Conservation (phyloP, 2,888 invertebrate species). For the Drosophila algonquin region DNA sequence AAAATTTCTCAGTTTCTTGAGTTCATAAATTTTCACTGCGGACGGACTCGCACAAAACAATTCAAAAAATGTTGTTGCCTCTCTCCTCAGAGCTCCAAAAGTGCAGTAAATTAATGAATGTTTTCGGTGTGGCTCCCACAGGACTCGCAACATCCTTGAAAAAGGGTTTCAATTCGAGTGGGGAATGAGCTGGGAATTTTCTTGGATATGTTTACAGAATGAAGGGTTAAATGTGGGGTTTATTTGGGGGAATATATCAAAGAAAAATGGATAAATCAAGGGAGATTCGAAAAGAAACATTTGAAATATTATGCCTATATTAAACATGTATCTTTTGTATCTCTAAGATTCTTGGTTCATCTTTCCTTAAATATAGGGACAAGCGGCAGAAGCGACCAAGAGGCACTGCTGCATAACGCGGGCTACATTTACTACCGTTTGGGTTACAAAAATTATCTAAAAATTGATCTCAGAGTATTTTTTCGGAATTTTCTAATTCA, state of each 20-base stretch:
- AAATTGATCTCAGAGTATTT: not conserved
- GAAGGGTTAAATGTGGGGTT: too few relatives aligned
- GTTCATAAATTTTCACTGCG: slow-evolving; percentile 73
- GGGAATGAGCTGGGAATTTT: not conserved
- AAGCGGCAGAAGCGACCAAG: not conserved
- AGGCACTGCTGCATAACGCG: too few relatives aligned
- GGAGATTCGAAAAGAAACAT: too few relatives aligned
- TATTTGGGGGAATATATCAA: too few relatives aligned
- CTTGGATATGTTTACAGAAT: not conserved
- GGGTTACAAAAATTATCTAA: rapidly evolving
- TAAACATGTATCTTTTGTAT: too few relatives aligned
- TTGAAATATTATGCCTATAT: too few relatives aligned
- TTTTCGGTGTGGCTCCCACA: slow-evolving; percentile 15
- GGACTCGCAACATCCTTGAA: slow-evolving; percentile 3
- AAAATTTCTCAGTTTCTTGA: slow-evolving; percentile 60
- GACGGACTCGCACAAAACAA: slow-evolving; percentile 64
- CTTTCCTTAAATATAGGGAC: not conserved
- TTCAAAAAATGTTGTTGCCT: slow-evolving; percentile 66
- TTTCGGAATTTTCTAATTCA: too few relatives aligned
- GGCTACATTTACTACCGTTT: too few relatives aligned
- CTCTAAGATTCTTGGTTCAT: too few relatives aligned
- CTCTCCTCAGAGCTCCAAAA: slow-evolving; percentile 38
- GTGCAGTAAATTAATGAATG: slow-evolving; percentile 78
- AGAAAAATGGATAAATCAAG: too few relatives aligned
- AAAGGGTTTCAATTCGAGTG: slow-evolving; percentile 1